Evolutionary conservation across 2,888 invertebrate genomes (phyloP).

Genomic region (Abrostola tripartita): DNA sequence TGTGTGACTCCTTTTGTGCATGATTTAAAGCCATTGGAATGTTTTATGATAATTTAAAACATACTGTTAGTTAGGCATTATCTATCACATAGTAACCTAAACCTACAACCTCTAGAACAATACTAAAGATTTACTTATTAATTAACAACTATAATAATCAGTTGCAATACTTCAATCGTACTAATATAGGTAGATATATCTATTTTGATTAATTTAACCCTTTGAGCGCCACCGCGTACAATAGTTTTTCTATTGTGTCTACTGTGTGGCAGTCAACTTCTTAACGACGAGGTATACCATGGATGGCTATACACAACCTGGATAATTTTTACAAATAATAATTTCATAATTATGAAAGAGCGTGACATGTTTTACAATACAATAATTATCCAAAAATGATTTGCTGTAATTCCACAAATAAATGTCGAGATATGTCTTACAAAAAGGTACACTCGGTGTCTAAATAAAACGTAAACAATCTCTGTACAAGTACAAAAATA

Average conservation of each 20-base stretch:
- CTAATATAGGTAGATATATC: constrained; percentile 30
- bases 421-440: constrained; percentile 64
- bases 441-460: constrained; percentile 67
- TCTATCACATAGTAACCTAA: constrained; percentile 81
- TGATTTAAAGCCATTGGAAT: constrained; percentile 76
- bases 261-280: too few relatives aligned
- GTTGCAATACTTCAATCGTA: constrained; percentile 41
- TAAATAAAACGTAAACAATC: constrained; percentile 71
- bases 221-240: too few relatives aligned
- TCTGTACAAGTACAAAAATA: constrained; percentile 85
- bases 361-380: constrained; percentile 32
- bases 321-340: constrained; percentile 58
- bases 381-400: constrained; percentile 36
- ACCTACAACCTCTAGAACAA: constrained; percentile 71
- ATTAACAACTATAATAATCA: constrained; percentile 53
- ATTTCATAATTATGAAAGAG: constrained; percentile 26
- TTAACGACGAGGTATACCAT: constrained; percentile 54
- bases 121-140: constrained; percentile 58
- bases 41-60: constrained; percentile 69
- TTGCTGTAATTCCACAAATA: constrained; percentile 44
- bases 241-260: too few relatives aligned
- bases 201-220: constrained; percentile 50
- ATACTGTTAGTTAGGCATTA: constrained; percentile 76
- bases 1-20: constrained; percentile 81
- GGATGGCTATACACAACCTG: constrained; percentile 75